Evolutionary conservation across 2,888 invertebrate species (phyloP).

Genomic region (Dolomedes plantarius): DNA sequence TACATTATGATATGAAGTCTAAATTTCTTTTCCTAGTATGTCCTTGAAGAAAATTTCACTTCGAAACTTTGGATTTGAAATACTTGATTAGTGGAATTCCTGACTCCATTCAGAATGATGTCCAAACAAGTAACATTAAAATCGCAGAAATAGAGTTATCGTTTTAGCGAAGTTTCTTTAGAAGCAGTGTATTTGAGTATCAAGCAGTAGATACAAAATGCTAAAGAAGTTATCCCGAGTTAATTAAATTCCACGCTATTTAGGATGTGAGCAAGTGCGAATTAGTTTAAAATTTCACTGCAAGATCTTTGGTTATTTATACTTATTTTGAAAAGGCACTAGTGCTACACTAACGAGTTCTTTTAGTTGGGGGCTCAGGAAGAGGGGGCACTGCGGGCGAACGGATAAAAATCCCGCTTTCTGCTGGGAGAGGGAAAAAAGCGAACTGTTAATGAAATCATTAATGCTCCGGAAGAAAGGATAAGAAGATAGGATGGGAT

Average conservation of each 20-base stretch:
- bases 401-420: slow-evolving; percentile 50
- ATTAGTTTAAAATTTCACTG: slow-evolving; percentile 69
- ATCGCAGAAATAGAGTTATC: slow-evolving; percentile 6
- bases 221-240: slow-evolving; percentile 62
- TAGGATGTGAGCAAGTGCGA: slow-evolving; percentile 67
- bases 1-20: no score
- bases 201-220: slow-evolving; percentile 53
- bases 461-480: slow-evolving; percentile 68
- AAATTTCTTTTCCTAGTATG: no score
- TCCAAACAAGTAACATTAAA: slow-evolving; percentile 2
- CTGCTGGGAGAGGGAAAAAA: slow-evolving; percentile 39
- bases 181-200: slow-evolving; percentile 1
- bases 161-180: neutral
- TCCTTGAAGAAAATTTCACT: no score
- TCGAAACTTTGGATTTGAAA: neutral
- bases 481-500: slow-evolving; percentile 57
- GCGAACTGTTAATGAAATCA: slow-evolving; percentile 70
- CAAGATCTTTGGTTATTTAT: slow-evolving; percentile 67
- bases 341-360: slow-evolving; percentile 57
- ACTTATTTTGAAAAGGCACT: slow-evolving; percentile 67
- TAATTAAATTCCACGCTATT: slow-evolving; percentile 69
- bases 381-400: slow-evolving; percentile 26
- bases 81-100: neutral
- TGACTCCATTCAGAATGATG: neutral
- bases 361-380: slow-evolving; percentile 42